These are phyloP conservation scores for Onychostoma macrolepis DNA, from an alignment of 2,113 vertebrate genomes.

Conservation along the genomic window DNA sequence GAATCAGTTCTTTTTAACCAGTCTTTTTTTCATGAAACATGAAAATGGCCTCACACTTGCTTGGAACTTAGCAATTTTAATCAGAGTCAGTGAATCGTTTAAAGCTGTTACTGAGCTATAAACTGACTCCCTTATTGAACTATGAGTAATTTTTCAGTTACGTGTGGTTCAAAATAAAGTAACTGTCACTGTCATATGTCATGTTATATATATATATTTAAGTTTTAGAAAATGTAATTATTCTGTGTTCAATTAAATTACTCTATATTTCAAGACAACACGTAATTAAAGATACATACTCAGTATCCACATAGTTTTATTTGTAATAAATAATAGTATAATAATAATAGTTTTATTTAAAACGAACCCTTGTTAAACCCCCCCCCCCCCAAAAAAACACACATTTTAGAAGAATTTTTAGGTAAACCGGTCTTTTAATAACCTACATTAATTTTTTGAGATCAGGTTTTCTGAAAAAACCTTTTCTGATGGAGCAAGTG, in stretches of 20 bases:
- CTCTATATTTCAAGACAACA: not conserved
- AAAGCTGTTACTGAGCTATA: not conserved
- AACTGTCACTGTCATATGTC: not conserved
- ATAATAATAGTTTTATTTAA: not conserved
- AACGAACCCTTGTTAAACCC: too few species aligned
- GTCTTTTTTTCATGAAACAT: too few species aligned
- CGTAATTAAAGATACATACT: not conserved
- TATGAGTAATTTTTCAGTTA: not conserved
- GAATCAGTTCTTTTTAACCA: too few species aligned
- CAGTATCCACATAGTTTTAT: not conserved
- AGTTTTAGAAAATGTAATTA: too few species aligned
- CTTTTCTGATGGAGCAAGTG: not conserved
- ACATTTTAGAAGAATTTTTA: not conserved
- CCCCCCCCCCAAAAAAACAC: too few species aligned
- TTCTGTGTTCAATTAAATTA: not conserved
- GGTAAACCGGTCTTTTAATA: too few species aligned
- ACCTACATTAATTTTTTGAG: too few species aligned
- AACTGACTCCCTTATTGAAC: not conserved
- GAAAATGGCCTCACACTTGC: too few species aligned
- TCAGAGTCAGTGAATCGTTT: not conserved
- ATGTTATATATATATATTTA: too few species aligned
- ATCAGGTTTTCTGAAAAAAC: not conserved
- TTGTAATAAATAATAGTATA: not conserved
- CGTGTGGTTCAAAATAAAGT: not conserved
- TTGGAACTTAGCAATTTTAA: too few species aligned